Percentiles rank a stretch among this genome's conserved stretches.
Conservation (phyloP, 2,888 invertebrate species). For the Latheticus oryzae region DNA sequence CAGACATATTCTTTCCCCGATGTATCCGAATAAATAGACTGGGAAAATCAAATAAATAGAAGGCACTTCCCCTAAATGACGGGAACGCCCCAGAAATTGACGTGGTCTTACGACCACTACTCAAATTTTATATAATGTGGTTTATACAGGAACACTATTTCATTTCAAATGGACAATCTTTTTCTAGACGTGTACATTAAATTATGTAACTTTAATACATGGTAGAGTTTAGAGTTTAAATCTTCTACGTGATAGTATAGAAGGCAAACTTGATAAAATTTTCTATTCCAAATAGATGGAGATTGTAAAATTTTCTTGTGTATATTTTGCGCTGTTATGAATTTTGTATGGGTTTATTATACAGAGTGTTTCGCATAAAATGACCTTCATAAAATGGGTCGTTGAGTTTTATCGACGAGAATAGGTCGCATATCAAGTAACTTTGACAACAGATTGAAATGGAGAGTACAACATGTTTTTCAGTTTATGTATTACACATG, state of each 20-base stretch:
- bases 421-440: slow-evolving; percentile 1
- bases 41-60: slow-evolving; percentile 48
- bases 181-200: slow-evolving; percentile 1
- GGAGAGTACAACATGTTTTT: no score
- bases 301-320: slow-evolving; percentile 9
- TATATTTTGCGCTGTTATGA: slow-evolving; percentile 19
- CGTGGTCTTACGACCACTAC: slow-evolving; percentile 27
- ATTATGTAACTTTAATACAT: slow-evolving; percentile 26
- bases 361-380: slow-evolving; percentile 10
- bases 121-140: slow-evolving; percentile 3
- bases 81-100: slow-evolving; percentile 42
- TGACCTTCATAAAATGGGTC: slow-evolving; percentile 7
- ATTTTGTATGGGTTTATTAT: slow-evolving; percentile 26
- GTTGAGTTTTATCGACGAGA: slow-evolving; percentile 10
- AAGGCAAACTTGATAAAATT: slow-evolving; percentile 16
- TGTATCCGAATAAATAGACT: slow-evolving; percentile 42
- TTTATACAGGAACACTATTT: slow-evolving; percentile 8
- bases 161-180: slow-evolving; percentile 2
- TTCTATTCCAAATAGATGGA: slow-evolving; percentile 19
- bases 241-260: slow-evolving; percentile 7
- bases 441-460: no score
- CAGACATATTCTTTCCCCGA: slow-evolving; percentile 44
- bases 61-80: slow-evolving; percentile 40
- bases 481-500: no score
- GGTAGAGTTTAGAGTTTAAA: slow-evolving; percentile 22